Evolutionary conservation across 2,113 vertebrate genomes (phyloP).

Genomic region (Eublepharis macularius): DNA sequence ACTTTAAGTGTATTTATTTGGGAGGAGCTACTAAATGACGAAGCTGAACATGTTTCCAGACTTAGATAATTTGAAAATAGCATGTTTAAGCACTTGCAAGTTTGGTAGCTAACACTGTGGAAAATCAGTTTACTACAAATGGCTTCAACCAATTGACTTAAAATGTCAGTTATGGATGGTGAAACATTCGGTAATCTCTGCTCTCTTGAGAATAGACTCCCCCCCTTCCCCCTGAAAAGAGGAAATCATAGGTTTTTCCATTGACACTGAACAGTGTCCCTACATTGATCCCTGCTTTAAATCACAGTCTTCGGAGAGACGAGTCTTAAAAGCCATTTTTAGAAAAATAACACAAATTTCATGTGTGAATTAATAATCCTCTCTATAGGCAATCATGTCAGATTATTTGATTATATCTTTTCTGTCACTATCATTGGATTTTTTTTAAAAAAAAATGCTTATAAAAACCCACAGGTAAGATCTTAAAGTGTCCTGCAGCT

Average conservation of each 20-base stretch:
- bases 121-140: background rate
- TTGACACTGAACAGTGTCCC: too few relatives aligned
- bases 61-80: background rate
- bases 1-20: background rate
- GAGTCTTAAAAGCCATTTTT: background rate
- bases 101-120: background rate
- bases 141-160: conserved; percentile 1
- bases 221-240: background rate
- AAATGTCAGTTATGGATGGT: conserved; percentile 23
- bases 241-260: background rate
- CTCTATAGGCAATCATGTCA: background rate
- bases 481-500: background rate
- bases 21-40: background rate
- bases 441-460: background rate
- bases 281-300: too few relatives aligned
- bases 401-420: background rate
- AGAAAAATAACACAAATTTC: conserved; percentile 3
- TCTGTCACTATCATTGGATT: fast-evolving
- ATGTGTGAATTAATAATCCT: background rate
- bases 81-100: background rate
- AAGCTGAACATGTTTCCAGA: background rate
- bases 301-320: too few relatives aligned
- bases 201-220: background rate
- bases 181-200: background rate
- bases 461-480: background rate